Conservation (phyloP, 1,140 invertebrate genomes). For the Drosophila bifasciata region DNA sequence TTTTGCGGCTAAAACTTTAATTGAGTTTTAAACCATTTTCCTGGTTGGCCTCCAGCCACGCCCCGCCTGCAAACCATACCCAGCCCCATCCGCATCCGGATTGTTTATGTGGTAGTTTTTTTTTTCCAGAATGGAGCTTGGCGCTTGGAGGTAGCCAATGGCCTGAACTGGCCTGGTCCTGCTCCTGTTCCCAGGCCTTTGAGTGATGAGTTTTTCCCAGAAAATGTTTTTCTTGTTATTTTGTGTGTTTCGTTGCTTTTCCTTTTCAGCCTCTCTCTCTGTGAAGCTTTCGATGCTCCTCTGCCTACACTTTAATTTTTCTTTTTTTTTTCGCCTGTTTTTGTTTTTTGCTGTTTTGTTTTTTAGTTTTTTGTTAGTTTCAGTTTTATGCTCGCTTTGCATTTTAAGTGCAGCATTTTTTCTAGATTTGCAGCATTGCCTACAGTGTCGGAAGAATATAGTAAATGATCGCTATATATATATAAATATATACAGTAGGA, state of each 20-base stretch:
- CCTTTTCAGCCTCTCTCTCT: slow-evolving; percentile 14
- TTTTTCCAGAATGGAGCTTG: slow-evolving; percentile 17
- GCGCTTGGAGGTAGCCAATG: not conserved
- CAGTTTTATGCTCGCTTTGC: slow-evolving; percentile 27
- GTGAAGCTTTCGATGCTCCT: slow-evolving; percentile 22
- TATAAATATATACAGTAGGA: not conserved
- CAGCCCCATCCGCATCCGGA: slow-evolving; percentile 27
- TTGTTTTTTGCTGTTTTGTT: slow-evolving; percentile 37
- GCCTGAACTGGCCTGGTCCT: too few species aligned
- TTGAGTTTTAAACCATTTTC: slow-evolving; percentile 83
- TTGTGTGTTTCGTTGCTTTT: slow-evolving; percentile 30
- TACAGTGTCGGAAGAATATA: not conserved
- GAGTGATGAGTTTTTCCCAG: slow-evolving; percentile 71
- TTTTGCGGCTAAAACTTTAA: slow-evolving; percentile 84
- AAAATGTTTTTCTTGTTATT: slow-evolving; percentile 43
- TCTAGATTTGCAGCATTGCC: not conserved
- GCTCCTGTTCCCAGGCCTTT: slow-evolving; percentile 44
- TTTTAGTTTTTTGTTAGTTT: slow-evolving; percentile 23
- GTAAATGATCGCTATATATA: not conserved
- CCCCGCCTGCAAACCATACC: slow-evolving; percentile 21
- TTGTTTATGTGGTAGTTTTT: slow-evolving; percentile 64
- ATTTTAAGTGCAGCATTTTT: slow-evolving; percentile 23
- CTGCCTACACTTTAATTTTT: slow-evolving; percentile 51
- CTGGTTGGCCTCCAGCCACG: slow-evolving; percentile 44
- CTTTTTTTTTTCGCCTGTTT: slow-evolving; percentile 9